A percentile compares a stretch with the other conserved stretches of the same genome.
These are phyloP conservation scores for Drosophila koepferae DNA, from an alignment of 2,888 invertebrate species.

Conservation along the genomic window DNA sequence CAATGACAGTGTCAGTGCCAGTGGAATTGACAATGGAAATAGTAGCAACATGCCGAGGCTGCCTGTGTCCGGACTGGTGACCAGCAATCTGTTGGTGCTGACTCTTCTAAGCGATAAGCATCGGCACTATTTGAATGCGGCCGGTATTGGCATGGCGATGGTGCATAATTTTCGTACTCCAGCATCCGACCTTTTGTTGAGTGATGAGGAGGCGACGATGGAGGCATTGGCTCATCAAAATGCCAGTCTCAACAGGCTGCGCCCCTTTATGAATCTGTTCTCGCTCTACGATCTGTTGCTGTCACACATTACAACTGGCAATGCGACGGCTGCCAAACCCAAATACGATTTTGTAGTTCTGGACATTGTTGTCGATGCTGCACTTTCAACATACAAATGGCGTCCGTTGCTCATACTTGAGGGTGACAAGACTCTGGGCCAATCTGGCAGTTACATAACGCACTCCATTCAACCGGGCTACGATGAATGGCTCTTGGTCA, in stretches of 20 bases:
- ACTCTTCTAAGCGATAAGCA: conserved; percentile 85
- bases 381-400: conserved; percentile 75
- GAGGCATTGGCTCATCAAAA: conserved; percentile 32
- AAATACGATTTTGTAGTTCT: conserved; percentile 85
- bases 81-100: conserved; percentile 83
- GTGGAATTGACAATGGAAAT: conserved; percentile 9
- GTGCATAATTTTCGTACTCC: conserved; percentile 80
- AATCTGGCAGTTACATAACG: conserved; percentile 77
- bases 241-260: conserved; percentile 65
- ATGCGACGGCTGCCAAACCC: conserved; percentile 36
- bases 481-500: conserved; percentile 84
- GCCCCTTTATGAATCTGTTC: conserved; percentile 83
- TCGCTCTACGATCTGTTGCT: conserved; percentile 84
- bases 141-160: conserved; percentile 80
- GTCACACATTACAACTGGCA: conserved; percentile 52
- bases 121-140: conserved; percentile 83
- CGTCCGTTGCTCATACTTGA: conserved; percentile 85
- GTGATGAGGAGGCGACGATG: background rate
- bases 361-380: conserved; percentile 79
- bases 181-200: conserved; percentile 9
- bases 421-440: conserved; percentile 76
- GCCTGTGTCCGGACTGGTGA: conserved; percentile 61
- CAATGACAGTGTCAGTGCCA: conserved; percentile 10
- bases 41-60: conserved; percentile 17
- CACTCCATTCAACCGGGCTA: conserved; percentile 84